phyloP scores from a whole-genome alignment of 2,113 vertebrate species.

The Pholis gunnellus region DNA sequence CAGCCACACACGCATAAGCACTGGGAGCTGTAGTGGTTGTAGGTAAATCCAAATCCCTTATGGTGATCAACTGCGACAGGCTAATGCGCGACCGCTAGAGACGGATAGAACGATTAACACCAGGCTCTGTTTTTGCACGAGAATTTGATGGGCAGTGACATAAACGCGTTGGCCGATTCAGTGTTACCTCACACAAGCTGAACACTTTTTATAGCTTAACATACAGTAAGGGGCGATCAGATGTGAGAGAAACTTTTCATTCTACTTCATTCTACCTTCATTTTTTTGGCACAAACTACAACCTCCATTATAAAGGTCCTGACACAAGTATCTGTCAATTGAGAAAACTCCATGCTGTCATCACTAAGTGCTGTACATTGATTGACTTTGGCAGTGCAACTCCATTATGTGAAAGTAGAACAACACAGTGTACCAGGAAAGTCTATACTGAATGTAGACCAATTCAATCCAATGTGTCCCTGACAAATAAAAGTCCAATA shows the following conservation, averaged over 20 bases:
- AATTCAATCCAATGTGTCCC: not conserved
- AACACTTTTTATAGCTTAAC: not conserved
- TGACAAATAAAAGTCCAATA: not conserved
- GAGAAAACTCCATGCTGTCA: conserved; percentile 22
- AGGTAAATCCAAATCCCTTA: conserved; percentile 57
- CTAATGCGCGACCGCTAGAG: conserved; percentile 34
- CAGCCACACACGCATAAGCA: conserved; percentile 22
- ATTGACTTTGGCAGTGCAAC: conserved; percentile 20
- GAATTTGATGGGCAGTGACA: not conserved
- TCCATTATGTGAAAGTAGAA: conserved; percentile 38
- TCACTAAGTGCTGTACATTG: conserved; percentile 46
- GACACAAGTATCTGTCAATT: conserved; percentile 12
- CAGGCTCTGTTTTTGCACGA: not conserved
- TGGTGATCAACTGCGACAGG: conserved; percentile 56
- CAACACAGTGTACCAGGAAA: not conserved
- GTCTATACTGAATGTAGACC: not conserved
- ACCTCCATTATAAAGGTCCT: not conserved
- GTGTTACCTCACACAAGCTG: not conserved
- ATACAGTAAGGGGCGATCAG: not conserved
- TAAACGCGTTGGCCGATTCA: not conserved
- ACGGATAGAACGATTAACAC: not conserved
- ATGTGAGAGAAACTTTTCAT: not conserved
- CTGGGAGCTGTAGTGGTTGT: conserved; percentile 39
- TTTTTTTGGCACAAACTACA: not conserved
- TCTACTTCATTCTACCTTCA: not conserved